Evolutionary conservation across 2,888 invertebrate genomes (phyloP).

Genomic region (Troilus luridus): DNA sequence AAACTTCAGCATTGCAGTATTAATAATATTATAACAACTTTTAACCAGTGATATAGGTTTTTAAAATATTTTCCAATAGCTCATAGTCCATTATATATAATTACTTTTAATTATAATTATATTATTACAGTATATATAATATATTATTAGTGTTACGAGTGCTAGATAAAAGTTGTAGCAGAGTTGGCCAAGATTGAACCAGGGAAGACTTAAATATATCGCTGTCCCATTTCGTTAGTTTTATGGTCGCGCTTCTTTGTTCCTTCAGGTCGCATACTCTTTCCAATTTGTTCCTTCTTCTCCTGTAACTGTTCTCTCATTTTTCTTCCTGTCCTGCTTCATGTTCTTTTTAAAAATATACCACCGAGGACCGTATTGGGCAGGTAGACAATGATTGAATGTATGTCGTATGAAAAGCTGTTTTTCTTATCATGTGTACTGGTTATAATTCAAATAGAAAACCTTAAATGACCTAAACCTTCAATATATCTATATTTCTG

Average conservation of each 20-base stretch:
- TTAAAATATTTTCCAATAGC: background rate
- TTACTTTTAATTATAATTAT: too few species aligned
- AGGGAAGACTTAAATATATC: background rate
- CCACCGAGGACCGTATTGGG: background rate
- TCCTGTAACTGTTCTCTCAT: background rate
- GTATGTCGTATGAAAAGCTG: too few species aligned
- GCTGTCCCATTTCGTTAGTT: background rate
- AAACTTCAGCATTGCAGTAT: too few species aligned
- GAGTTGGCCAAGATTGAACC: background rate
- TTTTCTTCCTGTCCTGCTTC: background rate
- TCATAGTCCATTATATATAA: too few species aligned
- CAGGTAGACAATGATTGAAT: too few species aligned
- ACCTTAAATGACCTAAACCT: too few species aligned
- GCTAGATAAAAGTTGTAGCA: background rate
- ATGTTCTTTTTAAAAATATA: background rate
- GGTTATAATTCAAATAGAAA: too few species aligned
- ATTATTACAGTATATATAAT: background rate
- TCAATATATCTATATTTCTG: too few species aligned
- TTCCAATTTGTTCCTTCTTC: conserved; percentile 17
- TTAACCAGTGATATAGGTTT: background rate
- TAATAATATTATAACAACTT: too few species aligned
- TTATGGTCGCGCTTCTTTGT: conserved; percentile 11
- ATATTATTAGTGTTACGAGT: background rate
- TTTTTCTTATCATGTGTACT: too few species aligned
- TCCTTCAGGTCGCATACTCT: conserved; percentile 1